Conservation (phyloP, 2,888 invertebrate genomes). For the Stratiomys singularior region DNA sequence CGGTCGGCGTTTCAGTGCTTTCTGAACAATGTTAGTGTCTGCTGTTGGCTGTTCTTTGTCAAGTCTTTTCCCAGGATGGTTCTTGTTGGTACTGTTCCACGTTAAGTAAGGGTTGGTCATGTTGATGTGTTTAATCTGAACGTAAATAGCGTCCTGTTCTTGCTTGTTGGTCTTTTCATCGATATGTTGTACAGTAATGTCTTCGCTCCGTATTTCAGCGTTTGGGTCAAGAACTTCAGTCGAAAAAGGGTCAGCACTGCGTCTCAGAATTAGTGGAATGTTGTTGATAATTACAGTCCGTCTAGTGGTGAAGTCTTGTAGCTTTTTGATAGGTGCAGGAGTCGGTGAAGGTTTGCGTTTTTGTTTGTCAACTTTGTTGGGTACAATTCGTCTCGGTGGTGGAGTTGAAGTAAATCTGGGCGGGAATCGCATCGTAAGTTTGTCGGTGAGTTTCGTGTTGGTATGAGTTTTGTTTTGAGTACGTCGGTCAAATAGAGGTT, state of each 20-base stretch:
- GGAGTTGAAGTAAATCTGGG: slow-evolving; percentile 59
- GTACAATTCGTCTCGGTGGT: slow-evolving; percentile 56
- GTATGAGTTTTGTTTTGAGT: not conserved
- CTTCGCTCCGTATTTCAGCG: slow-evolving; percentile 29
- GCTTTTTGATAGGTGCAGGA: slow-evolving; percentile 47
- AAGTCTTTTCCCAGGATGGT: slow-evolving; percentile 58
- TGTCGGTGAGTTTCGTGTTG: slow-evolving; percentile 66
- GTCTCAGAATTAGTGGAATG: slow-evolving; percentile 61
- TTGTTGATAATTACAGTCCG: slow-evolving; percentile 62
- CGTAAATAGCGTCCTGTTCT: slow-evolving; percentile 52
- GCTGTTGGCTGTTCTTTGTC: slow-evolving; percentile 54
- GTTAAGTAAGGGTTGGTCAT: slow-evolving; percentile 28
- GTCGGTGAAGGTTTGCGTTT: slow-evolving; percentile 47
- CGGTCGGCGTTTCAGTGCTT: slow-evolving; percentile 57
- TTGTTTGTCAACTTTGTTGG: slow-evolving; percentile 49
- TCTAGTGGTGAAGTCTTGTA: slow-evolving; percentile 53
- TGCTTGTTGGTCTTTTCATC: slow-evolving; percentile 36
- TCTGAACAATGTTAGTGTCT: slow-evolving; percentile 56
- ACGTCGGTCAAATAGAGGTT: slow-evolving; percentile 37
- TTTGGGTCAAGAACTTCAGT: not conserved
- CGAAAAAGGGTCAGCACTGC: slow-evolving; percentile 51
- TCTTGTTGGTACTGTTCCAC: not conserved
- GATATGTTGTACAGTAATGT: slow-evolving; percentile 47
- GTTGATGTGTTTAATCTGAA: slow-evolving; percentile 49
- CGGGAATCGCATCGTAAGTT: slow-evolving; percentile 68